A percentile compares a stretch with the other conserved stretches of the same genome.
Conservation (phyloP, 2,797 vertebrate species). For the Paguma larvata region DNA sequence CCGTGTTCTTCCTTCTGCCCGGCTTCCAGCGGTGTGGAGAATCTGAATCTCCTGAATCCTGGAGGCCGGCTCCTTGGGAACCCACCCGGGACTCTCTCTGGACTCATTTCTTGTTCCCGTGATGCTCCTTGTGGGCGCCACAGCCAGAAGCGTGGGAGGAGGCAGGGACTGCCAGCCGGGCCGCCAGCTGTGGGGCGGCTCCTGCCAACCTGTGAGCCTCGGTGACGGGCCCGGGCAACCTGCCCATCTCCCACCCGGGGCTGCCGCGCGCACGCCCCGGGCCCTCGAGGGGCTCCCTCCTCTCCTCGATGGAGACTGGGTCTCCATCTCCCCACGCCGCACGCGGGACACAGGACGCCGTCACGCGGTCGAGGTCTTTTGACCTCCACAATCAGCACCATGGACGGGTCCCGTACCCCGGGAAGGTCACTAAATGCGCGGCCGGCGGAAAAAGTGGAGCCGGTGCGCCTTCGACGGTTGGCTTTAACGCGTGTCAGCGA, state of each 20-base stretch:
- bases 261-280: neutral
- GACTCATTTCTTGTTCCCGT: neutral
- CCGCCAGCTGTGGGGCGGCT: neutral
- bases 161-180: neutral
- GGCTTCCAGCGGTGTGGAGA: neutral
- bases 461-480: neutral
- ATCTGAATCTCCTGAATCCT: neutral
- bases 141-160: neutral
- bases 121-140: neutral
- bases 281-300: rapidly evolving
- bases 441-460: rapidly evolving
- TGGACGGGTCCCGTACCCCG: no score
- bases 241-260: neutral
- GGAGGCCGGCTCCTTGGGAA: neutral
- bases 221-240: neutral
- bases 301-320: neutral
- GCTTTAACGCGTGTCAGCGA: neutral
- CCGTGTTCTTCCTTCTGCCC: neutral
- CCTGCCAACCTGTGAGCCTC: neutral
- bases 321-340: no score
- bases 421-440: no score
- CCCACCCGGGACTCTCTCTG: neutral
- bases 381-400: neutral
- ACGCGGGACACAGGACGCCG: neutral
- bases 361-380: rapidly evolving